Evolutionary conservation across 2,888 invertebrate genomes (phyloP), one percentile per base, ranked within the genome.

Genomic region (Subacronicta megacephala): DNA sequence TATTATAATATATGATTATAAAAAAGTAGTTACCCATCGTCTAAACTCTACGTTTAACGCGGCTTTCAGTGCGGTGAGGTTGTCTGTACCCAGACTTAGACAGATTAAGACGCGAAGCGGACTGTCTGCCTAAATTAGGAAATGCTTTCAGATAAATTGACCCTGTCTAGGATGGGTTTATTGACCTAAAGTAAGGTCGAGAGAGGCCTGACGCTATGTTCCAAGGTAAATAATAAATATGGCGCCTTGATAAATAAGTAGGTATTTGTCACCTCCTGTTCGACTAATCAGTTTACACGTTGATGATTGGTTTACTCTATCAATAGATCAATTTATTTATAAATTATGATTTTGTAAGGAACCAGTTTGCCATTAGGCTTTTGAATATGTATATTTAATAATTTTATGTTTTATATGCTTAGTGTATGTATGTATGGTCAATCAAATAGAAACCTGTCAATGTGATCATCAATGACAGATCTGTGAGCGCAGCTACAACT

Each of bases 81-180:
- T 45, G 44, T 45, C 67, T 53, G 62, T 40, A 26, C 38, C 42
- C 37, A 31, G 44, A 52, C 35, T 63, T 52, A 12, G 31, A 36
- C 35, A 47, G 58, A 50, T 62, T 51, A 56, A 42, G 29, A 47
- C 51, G 38, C 44, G 74, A 56, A 47, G 49, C 44, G 44, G 50
- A 17, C 16, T 40, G 50, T 58, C 57, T 64, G 42, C 47, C 51
- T 42, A 54, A 54, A 65, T 69, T 54, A 69, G 61, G 53, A 65
- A 62, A 51, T 31, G 52, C 60, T 72, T 69, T 69, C 26, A 58
- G 17, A 73, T 69, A 73, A 55, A 69, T 69, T 53, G 53, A 63
- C 57, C 51, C 62, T 46, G 53, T 54, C 67, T 63, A 53, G 41
- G 31, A 61, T 59, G 56, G 53, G 67, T 67, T 74, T 71, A 74